Base-by-base conservation (phyloP, 2,888 invertebrate genomes). In the Polyommatus icarus region DNA sequence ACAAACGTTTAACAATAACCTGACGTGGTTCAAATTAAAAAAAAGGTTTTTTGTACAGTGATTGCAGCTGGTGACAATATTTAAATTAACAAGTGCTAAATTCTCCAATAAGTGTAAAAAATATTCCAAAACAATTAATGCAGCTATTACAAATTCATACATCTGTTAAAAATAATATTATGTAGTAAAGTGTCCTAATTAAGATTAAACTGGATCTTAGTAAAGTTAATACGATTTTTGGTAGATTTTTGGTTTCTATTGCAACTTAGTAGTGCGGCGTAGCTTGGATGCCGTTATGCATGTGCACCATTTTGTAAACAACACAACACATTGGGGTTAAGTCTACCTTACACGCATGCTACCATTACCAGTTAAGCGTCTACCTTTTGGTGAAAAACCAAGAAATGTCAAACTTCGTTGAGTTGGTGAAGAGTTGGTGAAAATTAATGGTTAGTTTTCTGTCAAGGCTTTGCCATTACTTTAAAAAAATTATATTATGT, bases 321-420 rank as follows among this genome's bases (percentile, higher is more conserved):
- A 84, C 84, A 87, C 86, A 84, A 84, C 85, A 86, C 85, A 85
- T 15, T 20, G 75, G 81, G 82, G 82, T 78, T 79, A 82, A 83
- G 83, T 84, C 85, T 85, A 85, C 82, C 83, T 82, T 83, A 80
- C 82, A 81, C 80, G 84, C 90, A 90, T 92, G 92, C 91, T 90
- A 67, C 67, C 67, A 67, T 29, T 67, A 67, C 67, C 67, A 67
- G 29, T 67, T 10, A 67, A 67, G 67, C 67, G 67, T 15, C 67
- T 67, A 67, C 67, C 59, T 59, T 29, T 32, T 24, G 67, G 32
- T 67, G 29, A 67, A 24, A 61, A 3, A 67, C 29, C 6, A 32
- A 32, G 15, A 67, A 67, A 18, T 67, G 67, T 67, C 67, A 67
- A 67, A 61, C 54, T 1, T 54, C 1, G 18, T 59, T 59, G 8